Evolutionary conservation across 2,797 vertebrate genomes (phyloP).

Genomic region (Lophius americanus): DNA sequence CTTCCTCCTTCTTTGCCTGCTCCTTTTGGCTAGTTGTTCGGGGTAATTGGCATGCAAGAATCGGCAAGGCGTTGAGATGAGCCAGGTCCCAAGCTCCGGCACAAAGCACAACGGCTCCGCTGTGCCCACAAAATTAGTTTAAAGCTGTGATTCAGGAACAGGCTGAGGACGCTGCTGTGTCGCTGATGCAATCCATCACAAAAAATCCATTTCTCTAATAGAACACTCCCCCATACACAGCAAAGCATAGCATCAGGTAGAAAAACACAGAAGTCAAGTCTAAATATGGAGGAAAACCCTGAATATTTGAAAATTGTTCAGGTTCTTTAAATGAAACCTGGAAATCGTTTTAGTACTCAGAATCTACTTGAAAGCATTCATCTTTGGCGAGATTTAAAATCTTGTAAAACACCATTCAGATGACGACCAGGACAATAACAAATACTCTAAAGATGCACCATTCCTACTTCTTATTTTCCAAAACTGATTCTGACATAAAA

Average conservation of each 20-base stretch:
- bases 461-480: no score
- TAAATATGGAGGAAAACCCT: no score
- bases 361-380: no score
- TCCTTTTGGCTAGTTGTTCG: constrained; percentile 36
- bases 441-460: no score
- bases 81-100: constrained; percentile 56
- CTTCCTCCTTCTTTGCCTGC: constrained; percentile 36
- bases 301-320: no score
- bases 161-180: constrained; percentile 56
- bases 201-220: constrained; percentile 62
- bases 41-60: constrained; percentile 73
- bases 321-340: no score
- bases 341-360: no score
- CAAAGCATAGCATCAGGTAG: constrained; percentile 28
- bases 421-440: no score
- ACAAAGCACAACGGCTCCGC: constrained; percentile 66
- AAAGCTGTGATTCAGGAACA: constrained; percentile 68
- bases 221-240: constrained; percentile 30
- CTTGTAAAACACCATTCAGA: no score
- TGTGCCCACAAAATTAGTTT: constrained; percentile 65
- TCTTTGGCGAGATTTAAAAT: no score
- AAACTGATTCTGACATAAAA: no score
- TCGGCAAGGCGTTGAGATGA: constrained; percentile 45
- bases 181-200: constrained; percentile 64
- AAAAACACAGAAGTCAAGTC: background rate